Percentiles rank a stretch among this genome's conserved stretches.
phyloP scores from a whole-genome alignment of 2,797 vertebrate species.

The Phyllotis vaccarum region DNA sequence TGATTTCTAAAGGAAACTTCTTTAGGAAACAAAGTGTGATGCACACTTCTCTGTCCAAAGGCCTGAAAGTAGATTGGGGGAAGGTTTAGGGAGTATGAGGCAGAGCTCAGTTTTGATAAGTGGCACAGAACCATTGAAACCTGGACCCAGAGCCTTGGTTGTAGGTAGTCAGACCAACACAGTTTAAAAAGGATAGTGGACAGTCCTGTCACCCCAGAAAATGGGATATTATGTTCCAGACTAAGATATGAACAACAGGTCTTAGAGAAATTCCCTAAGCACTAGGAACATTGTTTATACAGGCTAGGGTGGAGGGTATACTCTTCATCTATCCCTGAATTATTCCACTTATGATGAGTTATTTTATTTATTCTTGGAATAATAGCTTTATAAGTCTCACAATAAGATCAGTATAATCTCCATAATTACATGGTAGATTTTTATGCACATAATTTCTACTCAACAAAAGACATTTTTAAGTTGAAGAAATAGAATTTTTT shows the following conservation, averaged over 20 bases:
- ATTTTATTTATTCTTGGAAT: neutral
- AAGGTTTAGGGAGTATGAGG: neutral
- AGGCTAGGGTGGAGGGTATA: neutral
- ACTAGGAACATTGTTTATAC: neutral
- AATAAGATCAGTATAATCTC: neutral
- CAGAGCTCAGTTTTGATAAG: neutral
- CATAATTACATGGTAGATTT: neutral
- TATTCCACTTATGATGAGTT: too few relatives aligned
- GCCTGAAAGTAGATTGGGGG: neutral
- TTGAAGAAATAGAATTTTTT: conserved; percentile 18
- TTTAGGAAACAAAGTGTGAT: neutral
- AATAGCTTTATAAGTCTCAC: neutral
- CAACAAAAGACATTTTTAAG: conserved; percentile 32
- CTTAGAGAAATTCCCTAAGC: neutral
- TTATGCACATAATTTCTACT: conserved; percentile 8
- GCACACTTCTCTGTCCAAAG: neutral
- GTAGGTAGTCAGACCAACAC: neutral
- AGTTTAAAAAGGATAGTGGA: neutral
- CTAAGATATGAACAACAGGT: neutral
- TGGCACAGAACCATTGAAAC: neutral
- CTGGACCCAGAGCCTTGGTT: neutral
- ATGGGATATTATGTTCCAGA: neutral
- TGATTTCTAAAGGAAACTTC: neutral
- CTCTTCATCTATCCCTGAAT: neutral
- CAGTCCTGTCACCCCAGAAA: neutral